Percentiles rank a stretch among this genome's conserved stretches.
phyloP scores from a whole-genome alignment of 1,140 invertebrate species.

The Lordiphosa collinella region DNA sequence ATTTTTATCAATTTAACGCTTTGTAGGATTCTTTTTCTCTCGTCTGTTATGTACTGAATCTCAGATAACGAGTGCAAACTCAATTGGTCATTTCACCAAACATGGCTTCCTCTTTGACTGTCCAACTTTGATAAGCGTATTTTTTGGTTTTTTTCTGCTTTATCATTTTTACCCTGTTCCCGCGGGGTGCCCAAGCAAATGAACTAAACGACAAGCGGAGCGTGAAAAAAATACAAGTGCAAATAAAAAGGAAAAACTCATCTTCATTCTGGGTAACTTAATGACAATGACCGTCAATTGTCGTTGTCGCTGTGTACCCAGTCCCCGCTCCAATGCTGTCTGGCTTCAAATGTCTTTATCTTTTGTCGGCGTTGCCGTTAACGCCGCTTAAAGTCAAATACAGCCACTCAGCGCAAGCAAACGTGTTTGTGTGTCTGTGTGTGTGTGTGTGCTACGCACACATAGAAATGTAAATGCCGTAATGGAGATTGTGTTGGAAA shows the following conservation, averaged over 20 bases:
- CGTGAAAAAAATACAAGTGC: constrained; percentile 31
- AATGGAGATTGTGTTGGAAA: constrained; percentile 76
- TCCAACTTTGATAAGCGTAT: constrained; percentile 10
- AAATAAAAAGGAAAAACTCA: constrained; percentile 58
- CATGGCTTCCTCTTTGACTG: constrained; percentile 9
- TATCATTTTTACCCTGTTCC: constrained; percentile 11
- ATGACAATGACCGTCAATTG: constrained; percentile 74
- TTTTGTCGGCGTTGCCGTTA: constrained; percentile 48
- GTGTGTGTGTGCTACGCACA: constrained; percentile 5
- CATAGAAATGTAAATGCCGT: constrained; percentile 65
- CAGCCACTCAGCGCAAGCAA: constrained; percentile 58
- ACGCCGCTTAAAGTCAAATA: constrained; percentile 75
- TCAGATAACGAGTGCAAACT: too few relatives aligned
- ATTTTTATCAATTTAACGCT: neutral
- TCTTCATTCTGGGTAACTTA: constrained; percentile 63
- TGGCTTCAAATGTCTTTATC: constrained; percentile 73
- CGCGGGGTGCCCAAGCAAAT: constrained; percentile 29
- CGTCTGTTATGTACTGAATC: neutral
- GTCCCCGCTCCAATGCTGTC: constrained; percentile 31
- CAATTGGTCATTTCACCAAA: neutral
- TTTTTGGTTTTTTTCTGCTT: constrained; percentile 2
- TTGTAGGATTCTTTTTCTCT: neutral
- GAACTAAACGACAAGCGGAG: constrained; percentile 43
- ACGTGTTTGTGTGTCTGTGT: constrained; percentile 42
- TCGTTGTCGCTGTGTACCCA: constrained; percentile 37